Percentiles rank a stretch among this genome's conserved stretches.
Conservation (phyloP, 2,888 invertebrate genomes). For the Melinopterus prodromus region DNA sequence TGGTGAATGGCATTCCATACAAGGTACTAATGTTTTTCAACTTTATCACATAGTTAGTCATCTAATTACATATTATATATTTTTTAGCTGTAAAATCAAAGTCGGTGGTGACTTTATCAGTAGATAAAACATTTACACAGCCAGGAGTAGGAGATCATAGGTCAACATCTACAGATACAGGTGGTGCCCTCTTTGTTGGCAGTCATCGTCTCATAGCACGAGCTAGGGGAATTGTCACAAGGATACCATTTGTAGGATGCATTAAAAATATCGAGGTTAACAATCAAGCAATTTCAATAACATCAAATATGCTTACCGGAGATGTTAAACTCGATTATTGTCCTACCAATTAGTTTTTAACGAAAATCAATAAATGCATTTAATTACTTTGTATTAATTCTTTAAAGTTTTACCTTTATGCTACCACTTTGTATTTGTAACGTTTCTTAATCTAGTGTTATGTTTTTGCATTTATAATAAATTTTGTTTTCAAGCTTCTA, state of each 20-base stretch:
- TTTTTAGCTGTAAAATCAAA: conserved; percentile 81
- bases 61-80: neutral
- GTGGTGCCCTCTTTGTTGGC: conserved; percentile 89
- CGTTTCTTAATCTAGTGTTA: neutral
- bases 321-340: conserved; percentile 82
- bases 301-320: conserved; percentile 70
- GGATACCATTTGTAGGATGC: conserved; percentile 81
- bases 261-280: conserved; percentile 76
- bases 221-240: conserved; percentile 73
- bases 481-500: neutral
- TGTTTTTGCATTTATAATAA: conserved; percentile 4
- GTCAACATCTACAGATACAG: conserved; percentile 78
- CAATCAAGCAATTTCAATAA: conserved; percentile 62
- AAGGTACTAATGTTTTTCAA: conserved; percentile 62
- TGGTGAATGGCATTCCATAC: conserved; percentile 93
- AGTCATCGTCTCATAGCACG: conserved; percentile 73
- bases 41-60: neutral
- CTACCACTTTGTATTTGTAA: neutral
- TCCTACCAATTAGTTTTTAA: conserved; percentile 71
- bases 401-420: neutral
- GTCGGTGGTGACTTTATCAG: conserved; percentile 86
- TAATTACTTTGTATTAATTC: conserved; percentile 5
- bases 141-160: conserved; percentile 71
- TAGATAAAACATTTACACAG: conserved; percentile 80
- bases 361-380: conserved; percentile 15